These are phyloP conservation scores for Junonia oenone DNA, from an alignment of 2,888 invertebrate species.

Conservation along the genomic window DNA sequence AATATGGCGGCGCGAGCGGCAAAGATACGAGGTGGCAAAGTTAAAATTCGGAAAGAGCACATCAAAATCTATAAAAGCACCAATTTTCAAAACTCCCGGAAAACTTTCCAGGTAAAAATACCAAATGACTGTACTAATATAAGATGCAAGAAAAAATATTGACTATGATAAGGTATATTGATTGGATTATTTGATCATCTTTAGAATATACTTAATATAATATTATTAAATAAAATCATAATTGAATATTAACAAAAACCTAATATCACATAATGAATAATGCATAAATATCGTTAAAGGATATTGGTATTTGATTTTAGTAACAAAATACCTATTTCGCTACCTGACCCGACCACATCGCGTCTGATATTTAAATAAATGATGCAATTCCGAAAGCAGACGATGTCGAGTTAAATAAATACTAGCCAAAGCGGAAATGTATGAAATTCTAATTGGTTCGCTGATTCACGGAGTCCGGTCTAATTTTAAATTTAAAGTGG, in stretches of 20 bases:
- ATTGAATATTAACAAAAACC: background rate
- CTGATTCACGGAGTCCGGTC: slow-evolving; percentile 47
- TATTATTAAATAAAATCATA: background rate
- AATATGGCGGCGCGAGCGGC: too few species aligned
- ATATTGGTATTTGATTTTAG: background rate
- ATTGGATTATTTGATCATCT: too few species aligned
- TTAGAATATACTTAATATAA: too few species aligned
- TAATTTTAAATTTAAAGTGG: slow-evolving; percentile 48
- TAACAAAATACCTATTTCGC: background rate
- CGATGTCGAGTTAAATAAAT: slow-evolving; percentile 18
- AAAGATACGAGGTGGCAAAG: too few species aligned
- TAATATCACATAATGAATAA: background rate
- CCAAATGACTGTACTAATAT: too few species aligned
- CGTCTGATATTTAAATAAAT: background rate
- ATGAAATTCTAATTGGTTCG: slow-evolving; percentile 46
- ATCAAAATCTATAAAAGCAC: too few species aligned
- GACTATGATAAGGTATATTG: too few species aligned
- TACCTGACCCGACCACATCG: background rate
- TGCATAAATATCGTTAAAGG: background rate
- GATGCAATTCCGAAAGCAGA: slow-evolving; percentile 1
- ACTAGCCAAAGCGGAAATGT: slow-evolving; percentile 41
- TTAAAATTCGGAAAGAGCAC: too few species aligned
- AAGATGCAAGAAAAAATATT: too few species aligned
- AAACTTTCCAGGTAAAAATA: too few species aligned
- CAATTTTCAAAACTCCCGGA: too few species aligned